Percentiles rank a stretch among this genome's conserved stretches.
Evolutionary conservation across 2,113 vertebrate genomes (phyloP).

Genomic region (Halichoeres trimaculatus): DNA sequence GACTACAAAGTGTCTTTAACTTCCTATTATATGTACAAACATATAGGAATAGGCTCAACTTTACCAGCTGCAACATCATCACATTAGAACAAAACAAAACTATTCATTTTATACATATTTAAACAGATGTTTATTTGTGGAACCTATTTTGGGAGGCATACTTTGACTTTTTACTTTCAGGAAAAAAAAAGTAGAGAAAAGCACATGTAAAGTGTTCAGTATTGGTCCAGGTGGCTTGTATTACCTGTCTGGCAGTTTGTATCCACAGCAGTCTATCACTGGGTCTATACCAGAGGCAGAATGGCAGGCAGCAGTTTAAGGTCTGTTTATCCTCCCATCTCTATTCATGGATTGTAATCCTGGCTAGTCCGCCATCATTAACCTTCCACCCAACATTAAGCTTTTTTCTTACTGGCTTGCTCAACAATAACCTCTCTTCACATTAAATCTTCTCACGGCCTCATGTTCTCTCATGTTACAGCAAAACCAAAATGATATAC

Average conservation of each 20-base stretch:
- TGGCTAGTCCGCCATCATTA: conserved; percentile 49
- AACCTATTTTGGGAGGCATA: no score
- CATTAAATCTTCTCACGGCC: conserved; percentile 1
- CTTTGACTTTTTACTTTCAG: no score
- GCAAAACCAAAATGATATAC: neutral
- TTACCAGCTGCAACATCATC: no score
- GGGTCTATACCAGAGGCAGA: conserved; percentile 56
- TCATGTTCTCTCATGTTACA: neutral
- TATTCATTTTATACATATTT: no score
- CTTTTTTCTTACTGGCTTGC: conserved; percentile 2
- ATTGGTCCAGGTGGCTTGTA: no score
- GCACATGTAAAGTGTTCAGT: no score
- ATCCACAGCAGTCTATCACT: conserved; percentile 29
- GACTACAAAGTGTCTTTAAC: no score
- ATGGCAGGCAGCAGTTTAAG: conserved; percentile 63
- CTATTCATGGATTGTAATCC: conserved; percentile 64
- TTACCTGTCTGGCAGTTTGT: neutral
- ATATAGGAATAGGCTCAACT: no score
- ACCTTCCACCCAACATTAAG: conserved; percentile 11
- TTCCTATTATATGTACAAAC: no score
- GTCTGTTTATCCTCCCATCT: conserved; percentile 57
- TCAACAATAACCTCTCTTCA: neutral
- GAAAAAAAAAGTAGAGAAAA: no score
- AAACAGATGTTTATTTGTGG: no score
- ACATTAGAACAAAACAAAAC: no score